These are phyloP conservation scores for Recurvirostra avosetta DNA, from an alignment of 2,113 vertebrate species.

Conservation along the genomic window DNA sequence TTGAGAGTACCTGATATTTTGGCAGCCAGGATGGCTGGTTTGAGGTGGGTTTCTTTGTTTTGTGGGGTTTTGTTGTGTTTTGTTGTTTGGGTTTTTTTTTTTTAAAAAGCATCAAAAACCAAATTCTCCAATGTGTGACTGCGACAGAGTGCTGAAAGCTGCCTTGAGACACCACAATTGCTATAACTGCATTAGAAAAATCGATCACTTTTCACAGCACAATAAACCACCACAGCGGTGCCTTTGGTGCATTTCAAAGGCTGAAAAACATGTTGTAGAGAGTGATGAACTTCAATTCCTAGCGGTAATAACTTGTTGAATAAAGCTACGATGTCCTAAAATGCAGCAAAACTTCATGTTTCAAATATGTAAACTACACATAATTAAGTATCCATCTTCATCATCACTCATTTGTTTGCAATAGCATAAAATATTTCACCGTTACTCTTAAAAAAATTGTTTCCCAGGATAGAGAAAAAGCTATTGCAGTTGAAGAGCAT, in stretches of 20 bases:
- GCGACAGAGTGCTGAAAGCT: constrained; percentile 12
- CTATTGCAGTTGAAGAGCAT: not conserved
- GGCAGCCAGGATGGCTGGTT: not conserved
- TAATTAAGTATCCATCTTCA: not conserved
- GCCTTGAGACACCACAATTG: constrained; percentile 5
- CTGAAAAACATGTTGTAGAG: not conserved
- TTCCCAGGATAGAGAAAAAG: not conserved
- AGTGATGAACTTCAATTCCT: not conserved
- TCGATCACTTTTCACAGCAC: constrained; percentile 18
- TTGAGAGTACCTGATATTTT: not conserved
- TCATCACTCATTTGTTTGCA: not conserved
- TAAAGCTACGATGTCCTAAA: not conserved
- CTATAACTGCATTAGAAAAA: constrained; percentile 30
- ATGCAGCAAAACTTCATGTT: not conserved
- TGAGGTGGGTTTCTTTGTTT: not conserved
- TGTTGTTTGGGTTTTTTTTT: not conserved
- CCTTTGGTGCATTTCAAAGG: not conserved
- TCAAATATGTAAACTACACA: not conserved
- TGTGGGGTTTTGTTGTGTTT: not conserved
- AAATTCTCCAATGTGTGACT: not conserved
- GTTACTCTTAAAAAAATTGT: not conserved
- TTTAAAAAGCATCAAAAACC: not conserved
- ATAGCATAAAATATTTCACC: not conserved
- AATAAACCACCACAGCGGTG: not conserved
- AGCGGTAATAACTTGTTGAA: not conserved